phyloP scores from a whole-genome alignment of 2,888 invertebrate genomes.

The Trichacis sp. region DNA sequence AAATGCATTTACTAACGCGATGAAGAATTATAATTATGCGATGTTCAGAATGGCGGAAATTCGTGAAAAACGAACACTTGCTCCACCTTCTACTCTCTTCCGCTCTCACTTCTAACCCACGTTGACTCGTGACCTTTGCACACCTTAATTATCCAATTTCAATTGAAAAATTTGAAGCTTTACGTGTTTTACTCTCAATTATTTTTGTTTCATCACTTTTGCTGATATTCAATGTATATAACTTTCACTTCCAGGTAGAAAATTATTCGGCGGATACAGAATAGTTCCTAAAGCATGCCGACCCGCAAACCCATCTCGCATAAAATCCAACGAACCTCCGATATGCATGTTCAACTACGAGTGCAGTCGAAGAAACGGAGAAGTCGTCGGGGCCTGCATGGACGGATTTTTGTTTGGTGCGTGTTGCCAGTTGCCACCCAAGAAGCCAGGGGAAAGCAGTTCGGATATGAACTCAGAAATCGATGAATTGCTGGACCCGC shows the following conservation, averaged over 20 bases:
- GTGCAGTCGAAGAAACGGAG: conserved; percentile 82
- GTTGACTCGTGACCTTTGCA: neutral
- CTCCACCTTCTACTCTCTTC: neutral
- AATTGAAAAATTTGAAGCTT: neutral
- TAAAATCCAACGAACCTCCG: conserved; percentile 77
- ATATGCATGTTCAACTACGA: conserved; percentile 96
- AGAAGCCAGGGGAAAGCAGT: conserved; percentile 52
- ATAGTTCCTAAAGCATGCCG: conserved; percentile 87
- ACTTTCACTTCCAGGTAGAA: conserved; percentile 72
- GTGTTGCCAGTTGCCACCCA: conserved; percentile 82
- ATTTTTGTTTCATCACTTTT: no score
- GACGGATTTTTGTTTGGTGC: conserved; percentile 93
- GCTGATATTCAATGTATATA: no score
- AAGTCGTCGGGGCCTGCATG: conserved; percentile 91
- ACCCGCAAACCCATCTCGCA: conserved; percentile 75
- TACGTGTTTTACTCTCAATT: no score
- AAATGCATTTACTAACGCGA: no score
- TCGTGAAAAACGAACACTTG: no score
- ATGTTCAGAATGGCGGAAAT: no score
- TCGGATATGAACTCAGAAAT: conserved; percentile 13
- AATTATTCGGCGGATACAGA: conserved; percentile 87
- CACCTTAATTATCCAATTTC: neutral
- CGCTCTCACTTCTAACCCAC: neutral
- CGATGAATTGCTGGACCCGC: conserved; percentile 51
- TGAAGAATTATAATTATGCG: no score